Base-by-base conservation (phyloP, 2,797 vertebrate species). In the Discoglossus pictus region DNA sequence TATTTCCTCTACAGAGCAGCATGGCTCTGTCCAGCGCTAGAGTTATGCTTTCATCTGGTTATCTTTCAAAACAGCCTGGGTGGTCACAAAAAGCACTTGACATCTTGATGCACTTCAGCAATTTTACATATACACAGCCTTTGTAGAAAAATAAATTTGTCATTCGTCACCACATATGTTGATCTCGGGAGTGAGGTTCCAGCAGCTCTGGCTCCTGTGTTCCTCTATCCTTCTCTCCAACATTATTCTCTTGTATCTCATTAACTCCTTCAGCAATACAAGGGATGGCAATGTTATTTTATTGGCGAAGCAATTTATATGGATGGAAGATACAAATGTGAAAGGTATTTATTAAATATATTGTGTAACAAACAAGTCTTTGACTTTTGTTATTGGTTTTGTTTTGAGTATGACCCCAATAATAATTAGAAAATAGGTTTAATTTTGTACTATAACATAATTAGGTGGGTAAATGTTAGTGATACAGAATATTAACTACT, bases 61-160 rank as follows among this genome's bases (percentile, higher is more conserved):
- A 95, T 96, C 93, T 97, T 96, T 95, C 94, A 93, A 90, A 84
- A 85, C 97, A 95, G 91, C 94, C 91, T 98, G 97, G 97, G 97
- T 99, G 97, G 97, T 88, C 97, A 92, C 89, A 89, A 88, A 94
- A 93, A 98, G 94, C 92, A 98, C 97, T 99, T 99, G 94, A 98
- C 95, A 97, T 98, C 94, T 93, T 97, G 95, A 97, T 98, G 95
- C 97, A 98, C 97, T 97, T 99, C 94, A 96, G 94, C 96, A 98
- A 94, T 96, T 98, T 98, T 99, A 97, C 94, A 98, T 93, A 98
- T 95, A 99, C 90, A 99, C 94, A 97, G 95, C 91, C 94, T 97
- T 93, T 91, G 94, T 94, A 97, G 95, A 94, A 97, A 99, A 98
- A 99, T 98, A 99, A 98, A 99, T 97, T 93, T 97, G 94, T 98